Conservation (phyloP, 2,113 vertebrate species). For the Leucosticte australis region DNA sequence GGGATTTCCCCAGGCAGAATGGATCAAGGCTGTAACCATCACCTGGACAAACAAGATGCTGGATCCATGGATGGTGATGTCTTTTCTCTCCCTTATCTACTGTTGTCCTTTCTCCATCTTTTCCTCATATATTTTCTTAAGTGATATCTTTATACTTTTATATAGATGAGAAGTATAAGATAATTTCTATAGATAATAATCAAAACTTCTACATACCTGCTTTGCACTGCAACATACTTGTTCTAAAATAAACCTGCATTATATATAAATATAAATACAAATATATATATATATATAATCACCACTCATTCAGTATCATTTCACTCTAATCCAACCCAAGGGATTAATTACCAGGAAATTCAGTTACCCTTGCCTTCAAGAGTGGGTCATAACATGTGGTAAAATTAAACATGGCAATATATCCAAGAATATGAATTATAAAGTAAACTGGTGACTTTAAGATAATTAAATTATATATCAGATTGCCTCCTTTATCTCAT, state of each 20-base stretch:
- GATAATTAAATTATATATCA: constrained; percentile 10
- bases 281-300: background rate
- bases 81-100: background rate
- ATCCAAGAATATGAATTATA: background rate
- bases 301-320: background rate
- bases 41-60: background rate
- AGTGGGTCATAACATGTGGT: background rate
- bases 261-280: too few species aligned
- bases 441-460: background rate
- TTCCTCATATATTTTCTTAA: background rate
- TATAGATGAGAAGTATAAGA: background rate
- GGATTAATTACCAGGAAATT: background rate
- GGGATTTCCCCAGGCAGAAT: background rate
- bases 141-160: background rate
- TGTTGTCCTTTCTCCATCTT: background rate
- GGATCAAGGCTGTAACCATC: background rate
- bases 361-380: background rate
- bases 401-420: background rate
- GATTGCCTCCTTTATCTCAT: background rate
- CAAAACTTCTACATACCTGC: background rate
- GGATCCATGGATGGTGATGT: background rate
- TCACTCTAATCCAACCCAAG: background rate
- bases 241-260: background rate
- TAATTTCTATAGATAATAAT: background rate
- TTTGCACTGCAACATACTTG: background rate